Conservation (phyloP, 2,888 invertebrate species). For the Polymixis lichenea region DNA sequence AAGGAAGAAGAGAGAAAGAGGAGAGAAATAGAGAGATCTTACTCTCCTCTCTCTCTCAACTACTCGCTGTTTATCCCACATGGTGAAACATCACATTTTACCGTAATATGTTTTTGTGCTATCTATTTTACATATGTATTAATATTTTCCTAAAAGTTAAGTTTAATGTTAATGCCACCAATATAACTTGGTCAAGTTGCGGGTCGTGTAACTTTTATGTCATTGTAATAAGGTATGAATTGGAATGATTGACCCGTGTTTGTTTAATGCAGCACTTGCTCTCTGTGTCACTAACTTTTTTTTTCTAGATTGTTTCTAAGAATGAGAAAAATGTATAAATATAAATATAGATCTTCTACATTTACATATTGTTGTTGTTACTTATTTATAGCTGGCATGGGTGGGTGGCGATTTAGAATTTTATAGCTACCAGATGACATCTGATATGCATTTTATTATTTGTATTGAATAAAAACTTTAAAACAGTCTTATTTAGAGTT, state of each 20-base stretch:
- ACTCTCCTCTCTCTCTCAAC: background rate
- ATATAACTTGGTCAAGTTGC: background rate
- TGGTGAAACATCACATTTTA: background rate
- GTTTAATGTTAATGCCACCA: conserved; percentile 9
- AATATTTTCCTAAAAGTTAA: background rate
- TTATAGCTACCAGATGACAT: no score
- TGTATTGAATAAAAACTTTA: background rate
- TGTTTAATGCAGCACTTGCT: background rate
- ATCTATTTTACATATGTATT: no score
- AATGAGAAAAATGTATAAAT: conserved; percentile 18
- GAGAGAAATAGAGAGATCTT: no score
- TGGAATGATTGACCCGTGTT: background rate
- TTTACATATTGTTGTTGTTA: background rate
- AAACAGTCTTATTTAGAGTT: background rate
- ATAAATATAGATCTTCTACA: background rate
- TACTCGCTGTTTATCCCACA: background rate
- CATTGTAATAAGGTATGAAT: background rate
- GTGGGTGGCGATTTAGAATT: background rate
- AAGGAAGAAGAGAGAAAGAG: no score
- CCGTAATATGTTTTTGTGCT: no score
- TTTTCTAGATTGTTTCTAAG: conserved; percentile 2
- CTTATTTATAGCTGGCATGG: no score
- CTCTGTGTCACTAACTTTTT: conserved; percentile 11
- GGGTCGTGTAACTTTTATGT: background rate
- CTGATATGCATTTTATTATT: background rate